Percentiles rank a stretch among this genome's conserved stretches.
Evolutionary conservation across 2,113 vertebrate genomes (phyloP).

Genomic region (Hippocampus barbouri): DNA sequence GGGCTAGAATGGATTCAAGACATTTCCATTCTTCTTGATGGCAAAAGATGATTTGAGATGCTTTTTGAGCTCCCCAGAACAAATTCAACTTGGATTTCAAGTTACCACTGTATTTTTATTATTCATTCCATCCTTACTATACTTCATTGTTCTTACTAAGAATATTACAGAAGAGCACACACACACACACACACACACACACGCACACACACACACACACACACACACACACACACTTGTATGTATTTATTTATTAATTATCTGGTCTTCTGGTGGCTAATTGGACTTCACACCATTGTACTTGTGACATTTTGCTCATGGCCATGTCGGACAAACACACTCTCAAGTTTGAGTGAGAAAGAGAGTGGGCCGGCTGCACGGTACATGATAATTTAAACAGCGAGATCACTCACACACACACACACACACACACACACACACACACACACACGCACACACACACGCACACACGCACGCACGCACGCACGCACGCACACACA

Average conservation of each 20-base stretch:
- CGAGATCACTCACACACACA: conserved; percentile 52
- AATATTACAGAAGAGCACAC: background rate
- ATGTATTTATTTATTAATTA: background rate
- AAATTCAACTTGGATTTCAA: too few species aligned
- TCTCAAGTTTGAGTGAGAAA: conserved; percentile 72
- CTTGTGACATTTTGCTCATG: conserved; percentile 75
- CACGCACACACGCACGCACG: conserved; percentile 39
- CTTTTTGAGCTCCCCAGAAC: too few species aligned
- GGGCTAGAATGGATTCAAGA: too few species aligned
- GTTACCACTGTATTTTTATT: too few species aligned
- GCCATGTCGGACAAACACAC: conserved; percentile 71
- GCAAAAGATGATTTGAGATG: too few species aligned
- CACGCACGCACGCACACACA: conserved; percentile 43
- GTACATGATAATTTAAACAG: conserved; percentile 74
- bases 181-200: too few species aligned
- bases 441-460: conserved; percentile 43
- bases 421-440: conserved; percentile 44
- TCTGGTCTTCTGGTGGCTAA: conserved; percentile 45
- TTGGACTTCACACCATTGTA: conserved; percentile 70
- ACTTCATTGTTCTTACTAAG: background rate
- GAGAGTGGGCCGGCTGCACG: conserved; percentile 65
- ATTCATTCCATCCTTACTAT: background rate
- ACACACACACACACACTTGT: background rate
- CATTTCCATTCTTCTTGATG: too few species aligned
- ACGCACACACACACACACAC: too few species aligned